phyloP scores from a whole-genome alignment of 2,888 invertebrate species.

The Netelia melanura region DNA sequence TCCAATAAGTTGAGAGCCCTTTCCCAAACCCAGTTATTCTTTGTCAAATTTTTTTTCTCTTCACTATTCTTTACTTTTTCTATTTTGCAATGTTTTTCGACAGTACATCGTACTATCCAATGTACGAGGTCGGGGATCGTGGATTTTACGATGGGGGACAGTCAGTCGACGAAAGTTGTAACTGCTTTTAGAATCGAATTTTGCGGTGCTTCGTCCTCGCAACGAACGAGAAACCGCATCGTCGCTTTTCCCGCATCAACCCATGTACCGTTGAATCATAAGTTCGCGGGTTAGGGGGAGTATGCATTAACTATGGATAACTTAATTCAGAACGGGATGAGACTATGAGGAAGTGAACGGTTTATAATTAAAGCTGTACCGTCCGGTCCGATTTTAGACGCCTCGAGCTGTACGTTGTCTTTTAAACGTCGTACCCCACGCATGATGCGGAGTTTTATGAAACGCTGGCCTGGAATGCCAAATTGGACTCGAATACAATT shows the following conservation, averaged over 20 bases:
- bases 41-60: constrained; percentile 6
- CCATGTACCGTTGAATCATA: constrained; percentile 21
- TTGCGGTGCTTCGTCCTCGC: constrained; percentile 2
- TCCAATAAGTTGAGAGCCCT: constrained; percentile 24
- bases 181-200: constrained; percentile 30
- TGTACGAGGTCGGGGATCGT: background rate
- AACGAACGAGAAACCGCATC: constrained; percentile 32
- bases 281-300: constrained; percentile 30
- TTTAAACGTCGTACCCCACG: background rate
- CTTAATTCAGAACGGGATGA: constrained; percentile 58
- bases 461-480: background rate
- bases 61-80: constrained; percentile 2
- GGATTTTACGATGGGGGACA: background rate
- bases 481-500: background rate
- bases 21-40: constrained; percentile 19
- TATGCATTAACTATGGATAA: constrained; percentile 65
- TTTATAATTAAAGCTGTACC: constrained; percentile 32
- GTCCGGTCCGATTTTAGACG: background rate
- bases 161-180: background rate
- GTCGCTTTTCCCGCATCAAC: background rate
- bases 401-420: background rate
- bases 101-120: background rate
- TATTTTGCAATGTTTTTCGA: background rate
- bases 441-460: background rate
- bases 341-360: constrained; percentile 11